A percentile compares a stretch with the other conserved stretches of the same genome.
phyloP scores from a whole-genome alignment of 2,797 vertebrate genomes.

The Channallabes apus region DNA sequence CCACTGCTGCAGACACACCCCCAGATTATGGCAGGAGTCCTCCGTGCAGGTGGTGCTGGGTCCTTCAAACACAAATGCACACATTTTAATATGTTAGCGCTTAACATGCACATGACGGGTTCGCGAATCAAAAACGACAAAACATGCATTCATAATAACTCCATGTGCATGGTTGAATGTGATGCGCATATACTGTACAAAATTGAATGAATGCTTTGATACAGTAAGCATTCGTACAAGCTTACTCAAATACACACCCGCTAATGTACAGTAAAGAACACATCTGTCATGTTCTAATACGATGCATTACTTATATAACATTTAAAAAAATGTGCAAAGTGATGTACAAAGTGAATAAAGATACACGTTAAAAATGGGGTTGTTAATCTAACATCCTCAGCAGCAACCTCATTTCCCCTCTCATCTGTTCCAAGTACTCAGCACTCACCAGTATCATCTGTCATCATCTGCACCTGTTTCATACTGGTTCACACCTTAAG shows the following conservation, averaged over 20 bases:
- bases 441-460: too few species aligned
- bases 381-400: too few species aligned
- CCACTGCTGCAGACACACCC: constrained; percentile 94
- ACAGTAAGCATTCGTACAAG: not conserved
- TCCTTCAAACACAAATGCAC: constrained; percentile 67
- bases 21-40: constrained; percentile 93
- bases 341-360: too few species aligned
- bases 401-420: too few species aligned
- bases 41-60: constrained; percentile 94
- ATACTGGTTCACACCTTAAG: too few species aligned
- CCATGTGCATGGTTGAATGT: not conserved
- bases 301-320: too few species aligned
- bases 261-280: not conserved
- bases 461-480: too few species aligned
- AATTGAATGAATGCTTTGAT: too few species aligned
- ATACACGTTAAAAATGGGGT: too few species aligned
- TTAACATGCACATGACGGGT: not conserved
- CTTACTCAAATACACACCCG: not conserved
- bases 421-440: too few species aligned
- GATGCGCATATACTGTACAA: not conserved
- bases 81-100: not conserved
- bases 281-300: not conserved
- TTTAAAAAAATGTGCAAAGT: too few species aligned
- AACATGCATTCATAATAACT: not conserved
- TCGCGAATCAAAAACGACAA: not conserved